phyloP scores from a whole-genome alignment of 2,113 vertebrate species.

The Microcebus lehilahytsara region DNA sequence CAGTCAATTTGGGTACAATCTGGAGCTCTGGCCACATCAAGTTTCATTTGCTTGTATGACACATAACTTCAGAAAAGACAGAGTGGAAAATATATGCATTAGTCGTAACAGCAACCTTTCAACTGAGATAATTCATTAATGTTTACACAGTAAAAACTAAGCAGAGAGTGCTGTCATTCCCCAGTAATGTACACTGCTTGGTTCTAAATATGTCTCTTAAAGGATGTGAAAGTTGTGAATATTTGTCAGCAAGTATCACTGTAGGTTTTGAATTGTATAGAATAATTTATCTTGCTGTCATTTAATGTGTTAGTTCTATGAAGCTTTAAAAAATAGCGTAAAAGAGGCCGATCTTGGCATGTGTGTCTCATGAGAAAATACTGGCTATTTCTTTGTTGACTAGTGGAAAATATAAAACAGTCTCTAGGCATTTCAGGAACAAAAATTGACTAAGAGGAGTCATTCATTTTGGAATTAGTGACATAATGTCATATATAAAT shows the following conservation, averaged over 20 bases:
- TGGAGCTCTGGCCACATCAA: neutral
- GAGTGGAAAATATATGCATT: neutral
- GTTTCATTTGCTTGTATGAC: neutral
- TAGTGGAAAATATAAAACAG: neutral
- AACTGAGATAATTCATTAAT: neutral
- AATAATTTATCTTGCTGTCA: conserved; percentile 3
- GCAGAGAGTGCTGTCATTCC: neutral
- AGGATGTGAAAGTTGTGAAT: conserved; percentile 14
- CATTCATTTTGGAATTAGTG: neutral
- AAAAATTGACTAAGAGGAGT: neutral
- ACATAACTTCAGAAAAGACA: conserved; percentile 19
- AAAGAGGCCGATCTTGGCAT: neutral
- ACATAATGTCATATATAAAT: neutral
- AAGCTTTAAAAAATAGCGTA: neutral
- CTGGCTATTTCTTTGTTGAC: neutral
- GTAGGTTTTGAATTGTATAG: neutral
- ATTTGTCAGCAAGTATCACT: neutral
- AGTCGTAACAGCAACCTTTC: neutral
- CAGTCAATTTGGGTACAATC: neutral
- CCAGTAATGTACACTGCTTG: neutral
- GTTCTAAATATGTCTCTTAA: neutral
- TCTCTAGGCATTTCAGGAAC: neutral
- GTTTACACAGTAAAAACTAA: neutral
- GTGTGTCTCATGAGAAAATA: neutral
- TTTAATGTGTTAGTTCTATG: neutral